phyloP scores from a whole-genome alignment of 1,140 invertebrate genomes.

The Pantala flavescens region DNA sequence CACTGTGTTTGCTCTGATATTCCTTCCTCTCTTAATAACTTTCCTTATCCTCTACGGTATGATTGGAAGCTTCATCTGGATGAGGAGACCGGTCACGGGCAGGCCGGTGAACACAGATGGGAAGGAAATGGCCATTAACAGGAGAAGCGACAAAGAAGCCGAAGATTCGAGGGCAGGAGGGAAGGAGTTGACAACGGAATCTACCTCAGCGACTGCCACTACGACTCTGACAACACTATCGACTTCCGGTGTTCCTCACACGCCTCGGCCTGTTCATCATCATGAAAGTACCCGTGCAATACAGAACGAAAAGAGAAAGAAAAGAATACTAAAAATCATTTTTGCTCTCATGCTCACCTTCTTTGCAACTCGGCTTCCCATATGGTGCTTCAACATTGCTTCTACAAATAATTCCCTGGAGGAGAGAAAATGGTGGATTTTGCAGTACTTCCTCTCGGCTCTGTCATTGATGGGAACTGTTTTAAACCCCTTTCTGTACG shows the following conservation, averaged over 20 bases:
- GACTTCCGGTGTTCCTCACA: conserved; percentile 24
- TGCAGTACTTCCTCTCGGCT: conserved; percentile 36
- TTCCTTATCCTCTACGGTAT: conserved; percentile 42
- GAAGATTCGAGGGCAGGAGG: conserved; percentile 16
- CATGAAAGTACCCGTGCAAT: conserved; percentile 32
- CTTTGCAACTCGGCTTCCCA: too few species aligned
- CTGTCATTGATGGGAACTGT: conserved; percentile 39
- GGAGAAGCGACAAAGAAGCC: conserved; percentile 20
- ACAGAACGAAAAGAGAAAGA: conserved; percentile 24
- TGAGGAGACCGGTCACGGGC: conserved; percentile 28
- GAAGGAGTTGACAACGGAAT: conserved; percentile 8
- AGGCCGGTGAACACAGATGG: conserved; percentile 24
- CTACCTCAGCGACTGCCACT: conserved; percentile 12
- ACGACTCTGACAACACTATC: background rate
- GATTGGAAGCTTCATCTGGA: conserved; percentile 41
- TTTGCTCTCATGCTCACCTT: too few species aligned
- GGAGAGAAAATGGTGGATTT: conserved; percentile 30
- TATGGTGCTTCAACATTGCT: too few species aligned
- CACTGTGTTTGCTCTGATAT: conserved; percentile 39
- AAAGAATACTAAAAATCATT: too few species aligned
- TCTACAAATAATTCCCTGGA: too few species aligned
- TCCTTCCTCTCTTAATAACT: conserved; percentile 38
- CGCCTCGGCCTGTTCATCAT: conserved; percentile 38
- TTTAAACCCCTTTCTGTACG: conserved; percentile 45
- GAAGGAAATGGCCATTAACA: conserved; percentile 21